Conservation (phyloP, 2,113 vertebrate species). For the Malurus melanocephalus region DNA sequence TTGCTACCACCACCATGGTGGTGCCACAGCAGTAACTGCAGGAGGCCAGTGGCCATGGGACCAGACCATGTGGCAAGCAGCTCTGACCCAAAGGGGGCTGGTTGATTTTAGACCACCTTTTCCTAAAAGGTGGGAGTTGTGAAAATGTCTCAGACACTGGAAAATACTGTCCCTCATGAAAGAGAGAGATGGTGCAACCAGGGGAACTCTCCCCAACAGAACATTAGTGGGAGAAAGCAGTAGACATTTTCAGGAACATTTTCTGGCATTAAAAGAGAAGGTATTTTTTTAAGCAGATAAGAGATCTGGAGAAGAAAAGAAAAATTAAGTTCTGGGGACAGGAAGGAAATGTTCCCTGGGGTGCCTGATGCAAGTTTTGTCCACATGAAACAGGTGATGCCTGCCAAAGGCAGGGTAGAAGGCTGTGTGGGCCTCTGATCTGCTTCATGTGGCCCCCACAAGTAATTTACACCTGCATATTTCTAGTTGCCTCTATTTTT, state of each 20-base stretch:
- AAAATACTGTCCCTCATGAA: background rate
- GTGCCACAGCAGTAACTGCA: background rate
- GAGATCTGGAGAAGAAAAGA: background rate
- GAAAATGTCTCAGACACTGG: background rate
- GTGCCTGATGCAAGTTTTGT: background rate
- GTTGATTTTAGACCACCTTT: background rate
- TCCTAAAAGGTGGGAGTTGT: background rate
- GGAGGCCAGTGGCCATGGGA: background rate
- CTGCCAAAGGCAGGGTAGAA: background rate
- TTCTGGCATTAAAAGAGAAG: background rate
- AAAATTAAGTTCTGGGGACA: background rate
- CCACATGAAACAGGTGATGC: background rate
- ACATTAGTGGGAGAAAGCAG: background rate
- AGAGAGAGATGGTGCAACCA: background rate
- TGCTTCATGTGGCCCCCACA: background rate
- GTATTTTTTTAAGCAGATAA: background rate
- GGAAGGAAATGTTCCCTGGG: constrained; percentile 1
- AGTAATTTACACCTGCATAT: background rate
- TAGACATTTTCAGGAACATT: background rate
- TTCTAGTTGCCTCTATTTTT: background rate
- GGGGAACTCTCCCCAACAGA: background rate
- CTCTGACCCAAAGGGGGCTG: background rate
- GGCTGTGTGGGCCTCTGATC: background rate
- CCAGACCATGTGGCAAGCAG: background rate
- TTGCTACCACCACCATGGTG: background rate